phyloP scores from a whole-genome alignment of 2,797 vertebrate genomes.

The Merluccius polli region DNA sequence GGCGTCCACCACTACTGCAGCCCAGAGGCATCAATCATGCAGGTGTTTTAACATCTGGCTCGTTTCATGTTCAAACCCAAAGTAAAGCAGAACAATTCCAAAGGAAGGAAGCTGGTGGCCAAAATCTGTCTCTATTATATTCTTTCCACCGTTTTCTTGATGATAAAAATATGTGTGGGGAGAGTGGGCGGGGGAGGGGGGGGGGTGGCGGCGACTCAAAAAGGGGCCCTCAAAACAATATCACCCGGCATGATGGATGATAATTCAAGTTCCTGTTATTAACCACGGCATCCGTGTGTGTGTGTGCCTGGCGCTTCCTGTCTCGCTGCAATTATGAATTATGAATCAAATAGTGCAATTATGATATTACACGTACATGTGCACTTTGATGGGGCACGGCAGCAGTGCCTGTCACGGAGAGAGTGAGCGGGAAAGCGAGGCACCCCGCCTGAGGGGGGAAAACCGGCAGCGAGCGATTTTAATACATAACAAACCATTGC shows the following conservation, averaged over 20 bases:
- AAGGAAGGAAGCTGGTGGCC: slow-evolving; percentile 4
- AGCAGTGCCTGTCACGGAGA: not conserved
- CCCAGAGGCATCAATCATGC: slow-evolving; percentile 8
- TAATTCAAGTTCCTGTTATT: not conserved
- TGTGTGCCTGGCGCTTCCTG: not conserved
- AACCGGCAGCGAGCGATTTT: too few species aligned
- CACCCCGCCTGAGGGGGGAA: too few species aligned
- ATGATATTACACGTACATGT: slow-evolving; percentile 9
- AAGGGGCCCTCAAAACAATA: not conserved
- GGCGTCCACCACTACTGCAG: not conserved
- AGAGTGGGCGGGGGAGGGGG: not conserved
- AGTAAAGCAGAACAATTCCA: slow-evolving; percentile 21
- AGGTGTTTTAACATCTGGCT: slow-evolving; percentile 41
- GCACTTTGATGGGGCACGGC: slow-evolving; percentile 12
- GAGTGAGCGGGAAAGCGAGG: not conserved
- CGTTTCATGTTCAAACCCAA: slow-evolving; percentile 14
- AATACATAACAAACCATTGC: not conserved
- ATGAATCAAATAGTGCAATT: slow-evolving; percentile 30
- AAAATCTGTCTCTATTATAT: not conserved
- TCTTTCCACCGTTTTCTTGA: not conserved
- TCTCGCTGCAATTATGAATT: slow-evolving; percentile 29
- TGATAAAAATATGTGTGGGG: not conserved
- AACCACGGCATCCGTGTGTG: not conserved
- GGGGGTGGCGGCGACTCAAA: not conserved
- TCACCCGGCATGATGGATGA: not conserved